A percentile compares a stretch with the other conserved stretches of the same genome.
These are phyloP conservation scores for Vulpes ferrilata DNA, from an alignment of 2,113 vertebrate species.

Conservation along the genomic window DNA sequence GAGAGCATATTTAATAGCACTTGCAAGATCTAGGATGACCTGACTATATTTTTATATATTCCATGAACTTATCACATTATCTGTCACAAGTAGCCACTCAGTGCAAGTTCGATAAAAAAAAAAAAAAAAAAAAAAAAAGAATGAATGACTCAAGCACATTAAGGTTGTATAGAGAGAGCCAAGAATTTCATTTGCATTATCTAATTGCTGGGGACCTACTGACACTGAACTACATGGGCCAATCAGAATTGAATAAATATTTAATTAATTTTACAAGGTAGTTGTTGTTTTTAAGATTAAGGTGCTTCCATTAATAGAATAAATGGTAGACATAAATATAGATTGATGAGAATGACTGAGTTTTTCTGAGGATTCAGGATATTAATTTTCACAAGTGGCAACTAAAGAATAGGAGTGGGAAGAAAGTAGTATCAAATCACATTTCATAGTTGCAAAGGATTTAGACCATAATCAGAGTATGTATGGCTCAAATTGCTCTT, in stretches of 20 bases:
- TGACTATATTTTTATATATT: neutral
- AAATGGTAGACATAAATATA: neutral
- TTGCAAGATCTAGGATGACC: neutral
- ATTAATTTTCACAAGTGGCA: conserved; percentile 32
- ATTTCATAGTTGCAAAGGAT: neutral
- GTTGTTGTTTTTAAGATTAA: neutral
- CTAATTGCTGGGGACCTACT: neutral
- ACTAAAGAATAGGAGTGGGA: neutral
- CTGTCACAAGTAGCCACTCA: neutral
- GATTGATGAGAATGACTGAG: neutral
- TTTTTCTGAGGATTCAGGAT: conserved; percentile 15
- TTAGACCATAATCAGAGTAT: neutral
- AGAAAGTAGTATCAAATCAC: neutral
- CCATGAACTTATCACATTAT: neutral
- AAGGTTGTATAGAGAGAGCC: neutral
- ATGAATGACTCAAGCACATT: neutral
- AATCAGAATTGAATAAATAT: conserved; percentile 42
- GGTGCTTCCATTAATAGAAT: neutral
- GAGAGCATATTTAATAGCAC: neutral
- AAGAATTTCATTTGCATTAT: neutral
- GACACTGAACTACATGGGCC: neutral
- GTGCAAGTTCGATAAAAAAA: neutral
- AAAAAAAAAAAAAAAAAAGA: neutral
- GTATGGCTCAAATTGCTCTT: neutral
- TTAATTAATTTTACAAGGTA: neutral